A percentile compares a stretch with the other conserved stretches of the same genome.
Conservation (phyloP, 2,113 vertebrate species). For the Coregonus clupeaformis region DNA sequence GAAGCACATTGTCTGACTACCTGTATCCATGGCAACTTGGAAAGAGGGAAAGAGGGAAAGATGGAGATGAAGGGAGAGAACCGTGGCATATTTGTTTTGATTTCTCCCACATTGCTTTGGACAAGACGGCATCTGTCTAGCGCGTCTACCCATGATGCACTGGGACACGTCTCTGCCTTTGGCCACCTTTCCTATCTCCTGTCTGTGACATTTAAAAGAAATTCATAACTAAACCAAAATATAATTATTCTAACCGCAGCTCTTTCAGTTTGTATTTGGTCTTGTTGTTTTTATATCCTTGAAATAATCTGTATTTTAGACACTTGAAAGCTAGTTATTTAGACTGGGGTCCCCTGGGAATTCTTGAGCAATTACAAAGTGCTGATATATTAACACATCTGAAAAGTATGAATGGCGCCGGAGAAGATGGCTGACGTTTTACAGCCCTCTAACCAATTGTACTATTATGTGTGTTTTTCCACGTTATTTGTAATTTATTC, state of each 20-base stretch:
- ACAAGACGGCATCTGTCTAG: slow-evolving; percentile 21
- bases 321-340: background rate
- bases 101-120: slow-evolving; percentile 26
- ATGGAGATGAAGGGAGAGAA: slow-evolving; percentile 24
- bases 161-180: slow-evolving; percentile 16
- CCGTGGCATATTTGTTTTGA: slow-evolving; percentile 45
- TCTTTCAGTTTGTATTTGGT: slow-evolving; percentile 11
- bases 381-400: background rate
- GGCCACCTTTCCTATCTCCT: slow-evolving; percentile 11
- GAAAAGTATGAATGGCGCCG: too few relatives aligned
- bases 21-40: slow-evolving; percentile 64
- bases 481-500: too few relatives aligned
- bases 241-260: slow-evolving; percentile 19
- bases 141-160: slow-evolving; percentile 30
- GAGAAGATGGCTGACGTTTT: too few relatives aligned
- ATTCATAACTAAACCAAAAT: slow-evolving; percentile 2
- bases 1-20: slow-evolving; percentile 32
- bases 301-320: background rate
- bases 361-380: background rate
- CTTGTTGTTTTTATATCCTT: slow-evolving; percentile 7
- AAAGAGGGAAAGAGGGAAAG: slow-evolving; percentile 35
- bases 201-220: slow-evolving; percentile 31
- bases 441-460: too few relatives aligned
- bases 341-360: background rate
- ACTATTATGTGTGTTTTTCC: too few relatives aligned